Percentiles rank a stretch among this genome's conserved stretches.
These are phyloP conservation scores for Rhagonycha fulva DNA, from an alignment of 2,888 invertebrate species.

Conservation along the genomic window DNA sequence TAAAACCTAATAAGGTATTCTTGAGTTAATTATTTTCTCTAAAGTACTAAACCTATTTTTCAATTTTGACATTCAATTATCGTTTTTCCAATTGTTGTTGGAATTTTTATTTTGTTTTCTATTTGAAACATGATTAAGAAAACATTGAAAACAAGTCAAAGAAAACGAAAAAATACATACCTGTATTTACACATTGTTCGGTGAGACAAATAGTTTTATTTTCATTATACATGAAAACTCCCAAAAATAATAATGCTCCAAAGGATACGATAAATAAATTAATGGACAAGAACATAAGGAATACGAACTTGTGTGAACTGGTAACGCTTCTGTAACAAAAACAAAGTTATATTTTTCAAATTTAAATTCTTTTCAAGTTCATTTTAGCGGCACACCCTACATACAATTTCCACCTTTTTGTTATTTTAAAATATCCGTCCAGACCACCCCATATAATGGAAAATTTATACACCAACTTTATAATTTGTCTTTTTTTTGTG, in stretches of 20 bases:
- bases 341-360: background rate
- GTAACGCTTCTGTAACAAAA: slow-evolving; percentile 39
- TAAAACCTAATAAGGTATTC: background rate
- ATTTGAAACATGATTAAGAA: background rate
- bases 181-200: slow-evolving; percentile 67
- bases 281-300: slow-evolving; percentile 44
- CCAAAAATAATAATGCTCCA: slow-evolving; percentile 58
- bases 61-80: background rate
- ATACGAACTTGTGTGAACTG: slow-evolving; percentile 35
- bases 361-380: background rate
- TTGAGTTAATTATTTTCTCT: background rate
- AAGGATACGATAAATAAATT: slow-evolving; percentile 59
- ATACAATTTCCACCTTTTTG: no score
- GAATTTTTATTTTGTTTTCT: background rate
- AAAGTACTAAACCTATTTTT: background rate
- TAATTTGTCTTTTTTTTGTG: background rate
- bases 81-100: background rate
- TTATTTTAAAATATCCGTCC: no score
- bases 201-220: slow-evolving; percentile 60
- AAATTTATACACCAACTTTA: background rate
- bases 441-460: background rate
- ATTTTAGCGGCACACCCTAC: background rate
- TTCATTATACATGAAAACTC: slow-evolving; percentile 56
- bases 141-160: background rate
- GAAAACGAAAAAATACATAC: slow-evolving; percentile 48